Evolutionary conservation across 2,113 vertebrate genomes (phyloP).

Genomic region (Odocoileus hemionus): DNA sequence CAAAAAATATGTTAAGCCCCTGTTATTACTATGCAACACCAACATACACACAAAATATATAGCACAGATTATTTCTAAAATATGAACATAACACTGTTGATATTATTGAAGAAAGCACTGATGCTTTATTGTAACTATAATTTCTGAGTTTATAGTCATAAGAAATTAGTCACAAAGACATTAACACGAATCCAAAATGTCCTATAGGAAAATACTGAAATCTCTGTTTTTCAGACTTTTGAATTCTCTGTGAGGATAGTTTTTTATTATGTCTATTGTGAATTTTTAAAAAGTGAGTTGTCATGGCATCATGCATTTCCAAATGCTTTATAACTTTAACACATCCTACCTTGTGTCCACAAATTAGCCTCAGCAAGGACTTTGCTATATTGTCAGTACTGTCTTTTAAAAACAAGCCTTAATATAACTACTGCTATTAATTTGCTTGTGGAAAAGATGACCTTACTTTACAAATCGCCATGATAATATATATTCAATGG

Average conservation of each 20-base stretch:
- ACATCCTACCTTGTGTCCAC: background rate
- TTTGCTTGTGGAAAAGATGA: background rate
- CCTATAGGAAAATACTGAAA: background rate
- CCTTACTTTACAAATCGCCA: background rate
- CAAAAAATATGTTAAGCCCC: background rate
- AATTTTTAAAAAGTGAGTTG: constrained; percentile 13
- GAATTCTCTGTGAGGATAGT: background rate
- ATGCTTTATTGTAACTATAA: background rate
- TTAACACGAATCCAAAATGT: background rate
- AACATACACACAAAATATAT: background rate
- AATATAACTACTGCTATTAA: background rate
- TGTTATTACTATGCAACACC: background rate
- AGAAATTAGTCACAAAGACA: background rate
- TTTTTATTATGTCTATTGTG: background rate
- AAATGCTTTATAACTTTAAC: background rate
- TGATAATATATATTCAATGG: background rate
- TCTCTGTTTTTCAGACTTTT: background rate
- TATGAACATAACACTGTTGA: background rate
- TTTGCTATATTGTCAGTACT: background rate
- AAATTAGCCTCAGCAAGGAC: background rate
- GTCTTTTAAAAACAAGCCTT: constrained; percentile 13
- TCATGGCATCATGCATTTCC: background rate
- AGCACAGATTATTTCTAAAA: background rate
- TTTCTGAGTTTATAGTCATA: background rate
- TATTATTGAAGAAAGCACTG: background rate